Base-by-base conservation (phyloP, 2,888 invertebrate species). In the Galerucella nymphaeae region DNA sequence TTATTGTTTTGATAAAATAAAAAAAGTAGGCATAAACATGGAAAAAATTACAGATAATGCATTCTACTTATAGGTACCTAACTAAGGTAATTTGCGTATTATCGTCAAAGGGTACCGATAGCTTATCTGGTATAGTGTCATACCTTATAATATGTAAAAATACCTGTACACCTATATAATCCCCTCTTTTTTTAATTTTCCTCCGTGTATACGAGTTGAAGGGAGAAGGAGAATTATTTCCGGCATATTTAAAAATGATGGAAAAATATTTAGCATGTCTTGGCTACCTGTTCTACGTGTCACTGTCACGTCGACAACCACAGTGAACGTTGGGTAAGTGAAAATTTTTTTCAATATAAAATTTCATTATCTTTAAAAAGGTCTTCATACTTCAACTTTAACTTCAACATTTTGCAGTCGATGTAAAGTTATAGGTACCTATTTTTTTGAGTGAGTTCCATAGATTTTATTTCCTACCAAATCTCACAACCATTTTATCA, bases 241-340 rank as follows among this genome's bases (percentile, higher is more conserved):
- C 42, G 64, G 70, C 66, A 74, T 72, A 72, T 74, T 76, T 74
- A 63, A 74, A 74, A 76, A 76, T 71, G 61, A 73, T 74, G 57
- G 11, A 70, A 75, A 76, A 74, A 66, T 70, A 48, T 72, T 72
- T 66, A 63, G 66, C 64, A 70, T 75, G 70, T 71, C 70, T 73
- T 74, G 71, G 64, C 64, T 64, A 73, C 63, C 63, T 70, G 64
- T 66, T 45, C n/a, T 71, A 74, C 74, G 74, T 71, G 74, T 67
- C 74, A 74, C 42, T 74, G 59, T 50, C 14, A 30, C 20, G 63
- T 67, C 53, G 62, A 58, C 74, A 57, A 53, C 20, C 45, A 45
- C 61, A 16, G 63, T 71, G 65, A 42, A 30, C 20, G 62, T 66
- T 59, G 50, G 71, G 68, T 74, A 64, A 70, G 73, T 57, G 18